Percentiles rank a stretch among this genome's conserved stretches.
phyloP scores from a whole-genome alignment of 2,113 vertebrate genomes.

The Hipposideros armiger region DNA sequence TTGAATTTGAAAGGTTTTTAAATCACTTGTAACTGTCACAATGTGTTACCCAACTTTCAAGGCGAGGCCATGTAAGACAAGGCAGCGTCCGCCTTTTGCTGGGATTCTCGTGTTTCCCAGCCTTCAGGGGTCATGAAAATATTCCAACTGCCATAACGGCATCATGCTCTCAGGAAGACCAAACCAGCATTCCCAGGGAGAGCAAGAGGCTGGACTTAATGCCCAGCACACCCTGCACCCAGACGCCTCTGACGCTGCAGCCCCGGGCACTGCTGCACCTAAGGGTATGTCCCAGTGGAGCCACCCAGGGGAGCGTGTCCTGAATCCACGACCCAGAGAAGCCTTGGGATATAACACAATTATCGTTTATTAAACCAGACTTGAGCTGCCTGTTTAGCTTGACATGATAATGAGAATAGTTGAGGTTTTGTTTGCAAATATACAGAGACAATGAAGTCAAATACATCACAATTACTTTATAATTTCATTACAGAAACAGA shows the following conservation, averaged over 20 bases:
- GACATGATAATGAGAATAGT: not conserved
- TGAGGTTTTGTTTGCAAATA: not conserved
- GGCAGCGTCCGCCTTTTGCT: not conserved
- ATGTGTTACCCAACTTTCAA: not conserved
- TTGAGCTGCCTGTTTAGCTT: not conserved
- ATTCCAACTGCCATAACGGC: not conserved
- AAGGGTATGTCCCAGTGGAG: not conserved
- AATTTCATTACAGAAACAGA: not conserved
- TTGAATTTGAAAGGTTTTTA: not conserved
- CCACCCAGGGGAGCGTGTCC: not conserved
- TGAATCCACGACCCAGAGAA: not conserved
- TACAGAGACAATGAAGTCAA: not conserved
- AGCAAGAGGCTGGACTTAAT: not conserved
- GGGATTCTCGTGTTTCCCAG: not conserved
- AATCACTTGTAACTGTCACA: not conserved
- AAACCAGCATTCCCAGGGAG: not conserved
- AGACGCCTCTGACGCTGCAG: no score
- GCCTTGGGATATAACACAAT: not conserved
- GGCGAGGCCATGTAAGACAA: not conserved
- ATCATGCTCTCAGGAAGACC: not conserved
- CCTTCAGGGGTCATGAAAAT: accelerated
- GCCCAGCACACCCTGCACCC: no score
- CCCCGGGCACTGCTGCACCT: not conserved
- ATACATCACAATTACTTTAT: not conserved
- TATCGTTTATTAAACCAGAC: not conserved